Evolutionary conservation across 1,140 invertebrate species (phyloP).

Genomic region (Saccostrea echinata): DNA sequence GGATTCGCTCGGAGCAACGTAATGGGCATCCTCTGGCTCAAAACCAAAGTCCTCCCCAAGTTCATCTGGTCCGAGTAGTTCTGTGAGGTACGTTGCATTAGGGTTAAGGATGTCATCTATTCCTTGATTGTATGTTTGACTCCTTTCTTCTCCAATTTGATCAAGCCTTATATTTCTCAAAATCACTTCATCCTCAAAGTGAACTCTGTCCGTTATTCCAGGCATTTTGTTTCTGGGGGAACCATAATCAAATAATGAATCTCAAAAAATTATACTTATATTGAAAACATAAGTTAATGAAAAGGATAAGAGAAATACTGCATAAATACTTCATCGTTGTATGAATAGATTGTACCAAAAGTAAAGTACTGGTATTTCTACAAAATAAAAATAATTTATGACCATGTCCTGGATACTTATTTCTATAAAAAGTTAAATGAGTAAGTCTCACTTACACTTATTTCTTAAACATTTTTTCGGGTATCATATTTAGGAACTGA

Average conservation of each 20-base stretch:
- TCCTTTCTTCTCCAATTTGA: not conserved
- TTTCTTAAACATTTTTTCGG: no score
- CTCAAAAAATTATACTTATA: no score
- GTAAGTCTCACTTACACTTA: no score
- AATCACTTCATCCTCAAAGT: constrained; percentile 28
- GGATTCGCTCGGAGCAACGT: constrained; percentile 36
- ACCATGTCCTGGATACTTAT: no score
- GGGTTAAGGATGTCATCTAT: constrained; percentile 16
- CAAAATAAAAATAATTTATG: no score
- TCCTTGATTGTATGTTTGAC: not conserved
- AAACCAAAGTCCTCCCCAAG: constrained; percentile 58
- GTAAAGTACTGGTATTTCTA: no score
- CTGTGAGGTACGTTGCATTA: constrained; percentile 27
- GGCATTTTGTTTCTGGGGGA: not conserved
- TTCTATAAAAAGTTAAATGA: no score
- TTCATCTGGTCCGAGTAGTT: constrained; percentile 51
- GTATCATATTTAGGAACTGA: no score
- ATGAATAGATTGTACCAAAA: no score
- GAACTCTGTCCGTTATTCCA: constrained; percentile 18
- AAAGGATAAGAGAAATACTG: no score
- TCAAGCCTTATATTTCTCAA: not conserved
- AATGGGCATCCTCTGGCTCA: constrained; percentile 48
- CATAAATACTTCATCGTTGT: no score
- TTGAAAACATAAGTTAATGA: not conserved
- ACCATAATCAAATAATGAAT: no score